Conservation (phyloP, 2,888 invertebrate species). For the Amphipoea oculea region DNA sequence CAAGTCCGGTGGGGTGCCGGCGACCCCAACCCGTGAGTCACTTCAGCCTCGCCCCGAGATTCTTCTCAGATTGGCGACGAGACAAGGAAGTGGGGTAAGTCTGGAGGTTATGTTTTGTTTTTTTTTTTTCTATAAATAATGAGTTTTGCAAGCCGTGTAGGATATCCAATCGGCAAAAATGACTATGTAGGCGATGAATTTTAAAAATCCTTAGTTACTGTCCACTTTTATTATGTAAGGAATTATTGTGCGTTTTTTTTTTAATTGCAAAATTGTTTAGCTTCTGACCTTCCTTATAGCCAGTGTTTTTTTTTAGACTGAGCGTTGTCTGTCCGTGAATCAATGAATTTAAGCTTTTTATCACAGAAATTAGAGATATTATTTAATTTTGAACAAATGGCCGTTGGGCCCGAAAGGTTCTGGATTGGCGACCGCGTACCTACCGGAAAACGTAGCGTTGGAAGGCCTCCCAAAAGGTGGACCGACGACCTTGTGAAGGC, state of each 20-base stretch:
- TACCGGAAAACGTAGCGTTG: too few species aligned
- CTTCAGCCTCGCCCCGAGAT: slow-evolving; percentile 84
- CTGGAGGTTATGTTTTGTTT: background rate
- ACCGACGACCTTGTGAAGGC: too few species aligned
- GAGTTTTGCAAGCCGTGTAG: background rate
- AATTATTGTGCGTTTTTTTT: background rate
- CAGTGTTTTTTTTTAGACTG: too few species aligned
- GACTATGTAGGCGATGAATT: background rate
- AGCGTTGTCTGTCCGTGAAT: background rate
- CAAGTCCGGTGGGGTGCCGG: slow-evolving; percentile 76
- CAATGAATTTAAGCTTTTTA: background rate
- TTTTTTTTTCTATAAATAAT: background rate
- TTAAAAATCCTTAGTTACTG: background rate
- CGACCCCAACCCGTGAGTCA: slow-evolving; percentile 75
- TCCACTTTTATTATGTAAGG: too few species aligned
- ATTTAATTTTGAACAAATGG: too few species aligned
- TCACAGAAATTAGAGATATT: too few species aligned
- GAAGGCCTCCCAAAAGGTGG: too few species aligned
- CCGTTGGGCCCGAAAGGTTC: too few species aligned
- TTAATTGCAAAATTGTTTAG: background rate
- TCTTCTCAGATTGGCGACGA: slow-evolving; percentile 80
- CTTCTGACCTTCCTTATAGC: background rate
- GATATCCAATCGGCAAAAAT: background rate
- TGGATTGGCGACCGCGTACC: too few species aligned
- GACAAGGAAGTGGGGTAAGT: slow-evolving; percentile 68